Base-by-base conservation (phyloP, 2,888 invertebrate species). In the Tridacna crocea region DNA sequence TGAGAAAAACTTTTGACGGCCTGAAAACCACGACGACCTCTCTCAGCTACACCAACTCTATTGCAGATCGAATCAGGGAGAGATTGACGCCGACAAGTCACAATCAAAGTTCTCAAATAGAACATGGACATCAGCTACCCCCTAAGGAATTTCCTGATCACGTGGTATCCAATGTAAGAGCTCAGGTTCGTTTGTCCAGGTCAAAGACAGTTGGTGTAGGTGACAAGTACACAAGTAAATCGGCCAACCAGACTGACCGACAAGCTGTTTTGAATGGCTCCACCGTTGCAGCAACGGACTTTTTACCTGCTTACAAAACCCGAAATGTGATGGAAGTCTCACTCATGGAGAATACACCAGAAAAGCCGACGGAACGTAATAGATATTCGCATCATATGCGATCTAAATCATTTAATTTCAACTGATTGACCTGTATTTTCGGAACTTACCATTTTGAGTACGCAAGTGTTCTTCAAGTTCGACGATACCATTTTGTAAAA, bases 331-430 rank as follows among this genome's bases (percentile, higher is more conserved):
- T 36, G 36, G 8, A 2, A 36, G 36, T 8, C 36, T 61, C 61
- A 51, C 24, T 17, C 24, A 70, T 70, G 17, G 12, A 51, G 12
- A 22, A 70, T n/a, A 51, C 51, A 3, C 51, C 70, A 13, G 70
- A 70, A 51, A 51, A 47, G n/a, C 51, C 51, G 51, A 48, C 24
- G 19, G n/a, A 48, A 15, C 48, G 26, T 22, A 51, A 22, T 70
- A 22, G 51, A 24, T 51, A 51, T 36, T 70, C 70, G 8, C 22
- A 51, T 51, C 70, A 70, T 10, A 70, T 70, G 70, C 70, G 70
- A 47, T 47, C 70, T 3, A 70, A 51, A 51, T 36, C 66, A 13
- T 36, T 66, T 66, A 2, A 36, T 27, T 26, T 36, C 12, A 66
- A 26, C 26, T 27, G n/a, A 22, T n/a, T n/a, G n/a, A n/a, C n/a